Base-by-base conservation (phyloP, 2,113 vertebrate genomes). In the Lonchura striata region DNA sequence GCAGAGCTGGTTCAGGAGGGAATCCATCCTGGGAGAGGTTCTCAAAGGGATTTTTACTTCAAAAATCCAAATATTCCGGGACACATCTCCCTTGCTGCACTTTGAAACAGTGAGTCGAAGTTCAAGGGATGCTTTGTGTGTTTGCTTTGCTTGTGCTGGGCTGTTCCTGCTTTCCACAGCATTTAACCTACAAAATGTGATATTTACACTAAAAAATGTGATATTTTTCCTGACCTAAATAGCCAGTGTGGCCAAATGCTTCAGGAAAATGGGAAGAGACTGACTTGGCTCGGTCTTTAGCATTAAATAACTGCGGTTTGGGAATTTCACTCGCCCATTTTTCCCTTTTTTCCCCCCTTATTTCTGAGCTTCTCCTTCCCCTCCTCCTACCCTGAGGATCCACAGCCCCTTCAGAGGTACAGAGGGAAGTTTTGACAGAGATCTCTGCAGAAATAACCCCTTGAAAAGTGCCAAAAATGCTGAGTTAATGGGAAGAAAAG, bases 401-500 rank as follows among this genome's bases (percentile, higher is more conserved):
- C n/a, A 8, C 41, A 61, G 18, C 37, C 41, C 80, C 49, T 57
- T 17, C 10, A 11, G 53, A 81, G 28, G 35, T 19, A 7, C 0
- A 2, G 30, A 83, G 61, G 65, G 44, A 65, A n/a, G 33, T 53
- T 96, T 87, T 50, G 49, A 77, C 82, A 92, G 85, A 90, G 71
- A 47, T 75, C 41, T 90, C 31, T 6, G 15, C 77, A 63, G 79
- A 7, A 37, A 82, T 9, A 46, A 24, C 35, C 6, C 35, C 44
- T 87, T 21, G 23, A 13, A 64, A 91, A 94, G 78, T 24, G 84
- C 69, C 53, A 76, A 44, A 96, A 95, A 83, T 7, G n/a, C 92
- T 89, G 93, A 86, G 80, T n/a, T 50, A 69, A 93, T 20, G 44
- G 63, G 46, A 78, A 1, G 93, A 63, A 96, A 92, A 92, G 95